Percentiles rank a stretch among this genome's conserved stretches.
These are phyloP conservation scores for Butorides virescens DNA, from an alignment of 2,113 vertebrate species.

Conservation along the genomic window DNA sequence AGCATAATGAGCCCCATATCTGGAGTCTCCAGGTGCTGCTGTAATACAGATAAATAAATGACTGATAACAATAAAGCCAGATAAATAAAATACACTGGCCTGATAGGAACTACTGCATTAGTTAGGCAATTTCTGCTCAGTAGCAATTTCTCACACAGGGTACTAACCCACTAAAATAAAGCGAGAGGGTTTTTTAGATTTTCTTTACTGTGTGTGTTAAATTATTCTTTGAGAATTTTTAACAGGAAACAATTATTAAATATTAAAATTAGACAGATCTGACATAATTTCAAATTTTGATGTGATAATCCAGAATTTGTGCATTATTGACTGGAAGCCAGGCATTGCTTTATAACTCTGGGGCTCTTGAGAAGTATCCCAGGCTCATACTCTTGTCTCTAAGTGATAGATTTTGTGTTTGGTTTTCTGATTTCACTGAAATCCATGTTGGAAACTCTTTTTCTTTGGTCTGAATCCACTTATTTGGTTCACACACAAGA, in stretches of 20 bases:
- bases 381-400: neutral
- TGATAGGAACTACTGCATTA: neutral
- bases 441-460: neutral
- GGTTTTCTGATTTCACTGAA: neutral
- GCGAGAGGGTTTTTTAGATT: neutral
- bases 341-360: neutral
- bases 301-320: neutral
- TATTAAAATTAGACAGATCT: neutral
- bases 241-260: neutral
- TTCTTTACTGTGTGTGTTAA: neutral
- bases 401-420: neutral
- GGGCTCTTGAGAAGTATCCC: neutral
- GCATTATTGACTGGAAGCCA: neutral
- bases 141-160: neutral
- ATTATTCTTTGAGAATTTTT: neutral
- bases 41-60: conserved; percentile 11
- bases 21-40: neutral
- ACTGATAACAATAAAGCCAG: neutral
- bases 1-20: neutral
- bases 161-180: neutral
- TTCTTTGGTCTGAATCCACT: neutral
- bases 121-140: neutral
- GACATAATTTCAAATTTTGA: neutral
- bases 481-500: neutral
- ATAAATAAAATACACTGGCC: neutral